Base-by-base conservation (phyloP, 2,797 vertebrate species). In the Protonibea diacanthus region DNA sequence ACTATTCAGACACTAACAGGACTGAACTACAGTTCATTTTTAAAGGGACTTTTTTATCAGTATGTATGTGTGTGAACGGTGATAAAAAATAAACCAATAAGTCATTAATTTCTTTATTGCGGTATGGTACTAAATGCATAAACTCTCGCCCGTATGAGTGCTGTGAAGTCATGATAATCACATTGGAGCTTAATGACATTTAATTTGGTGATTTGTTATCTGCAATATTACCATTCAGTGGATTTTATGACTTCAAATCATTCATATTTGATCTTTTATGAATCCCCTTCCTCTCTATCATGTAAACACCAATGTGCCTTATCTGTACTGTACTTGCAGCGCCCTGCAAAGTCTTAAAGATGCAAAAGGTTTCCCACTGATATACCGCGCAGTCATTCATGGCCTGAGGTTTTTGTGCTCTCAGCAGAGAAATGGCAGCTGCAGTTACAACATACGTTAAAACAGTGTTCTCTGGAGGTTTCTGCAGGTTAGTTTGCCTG, bases 381-480 rank as follows among this genome's bases (percentile, higher is more conserved):
- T 40, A 65, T 64, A 61, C 23, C 9, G 67, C 29, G 33, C 25
- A 58, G 15, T 66, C 52, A 63, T 15, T 64, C 13, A 6, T 10
- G 21, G 0, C 7, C 25, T 14, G 40, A 76, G 38, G 38, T 63
- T 71, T 74, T 49, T 38, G 10, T 73, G 13, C 45, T 61, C 20
- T n/a, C 2, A 67, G 60, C 47, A 51, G 27, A 55, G 53, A 51
- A 9, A 72, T 60, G 83, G 59, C 85, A 86, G 86, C 87, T 92
- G 71, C 69, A 74, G 10, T 63, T 47, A 33, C 63, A 76, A 53
- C 38, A 58, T 80, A 58, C n/a, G 47, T 71, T 56, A 12, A 76
- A 81, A 71, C 67, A 69, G 76, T 89, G 76, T 86, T 89, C 58
- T 82, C 33, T 51, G 47, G 53, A 52, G 55, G 23, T 87, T 80